Conservation (phyloP, 2,797 vertebrate genomes). For the Cuniculus paca region DNA sequence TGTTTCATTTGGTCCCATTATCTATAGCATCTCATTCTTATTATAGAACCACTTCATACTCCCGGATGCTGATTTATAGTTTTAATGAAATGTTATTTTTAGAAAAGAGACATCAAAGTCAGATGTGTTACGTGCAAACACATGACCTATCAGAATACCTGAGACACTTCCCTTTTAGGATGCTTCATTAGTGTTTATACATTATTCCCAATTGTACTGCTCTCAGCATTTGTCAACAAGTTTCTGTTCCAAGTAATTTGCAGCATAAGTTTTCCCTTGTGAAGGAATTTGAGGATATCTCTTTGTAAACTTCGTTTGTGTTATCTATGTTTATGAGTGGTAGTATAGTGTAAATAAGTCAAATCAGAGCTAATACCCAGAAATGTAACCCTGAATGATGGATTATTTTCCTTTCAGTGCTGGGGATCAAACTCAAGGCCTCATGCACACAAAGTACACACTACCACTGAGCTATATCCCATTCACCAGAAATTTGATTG, state of each 20-base stretch:
- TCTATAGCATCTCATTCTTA: slow-evolving; percentile 31
- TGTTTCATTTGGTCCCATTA: slow-evolving; percentile 59
- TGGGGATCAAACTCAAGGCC: not conserved
- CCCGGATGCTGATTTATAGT: slow-evolving; percentile 71
- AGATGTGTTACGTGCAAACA: slow-evolving; percentile 9
- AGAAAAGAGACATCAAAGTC: slow-evolving; percentile 72
- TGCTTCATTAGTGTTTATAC: slow-evolving; percentile 74
- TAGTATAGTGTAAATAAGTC: slow-evolving; percentile 5
- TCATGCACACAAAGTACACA: not conserved
- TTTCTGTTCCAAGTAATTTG: slow-evolving; percentile 58
- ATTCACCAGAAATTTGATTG: not conserved
- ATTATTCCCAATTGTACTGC: slow-evolving; percentile 71
- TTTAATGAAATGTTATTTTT: slow-evolving; percentile 69
- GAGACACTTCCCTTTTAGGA: slow-evolving; percentile 66
- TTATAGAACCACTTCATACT: slow-evolving; percentile 8
- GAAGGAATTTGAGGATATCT: slow-evolving; percentile 50
- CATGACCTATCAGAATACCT: slow-evolving; percentile 63
- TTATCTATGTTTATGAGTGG: slow-evolving; percentile 36
- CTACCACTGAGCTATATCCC: not conserved
- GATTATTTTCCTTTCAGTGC: not conserved
- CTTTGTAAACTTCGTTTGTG: slow-evolving; percentile 36
- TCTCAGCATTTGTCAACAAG: slow-evolving; percentile 35
- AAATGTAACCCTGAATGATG: not conserved
- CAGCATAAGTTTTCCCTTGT: slow-evolving; percentile 23
- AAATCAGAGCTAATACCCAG: slow-evolving; percentile 34